Base-by-base conservation (phyloP, 2,113 vertebrate species). In the Xenopus laevis region DNA sequence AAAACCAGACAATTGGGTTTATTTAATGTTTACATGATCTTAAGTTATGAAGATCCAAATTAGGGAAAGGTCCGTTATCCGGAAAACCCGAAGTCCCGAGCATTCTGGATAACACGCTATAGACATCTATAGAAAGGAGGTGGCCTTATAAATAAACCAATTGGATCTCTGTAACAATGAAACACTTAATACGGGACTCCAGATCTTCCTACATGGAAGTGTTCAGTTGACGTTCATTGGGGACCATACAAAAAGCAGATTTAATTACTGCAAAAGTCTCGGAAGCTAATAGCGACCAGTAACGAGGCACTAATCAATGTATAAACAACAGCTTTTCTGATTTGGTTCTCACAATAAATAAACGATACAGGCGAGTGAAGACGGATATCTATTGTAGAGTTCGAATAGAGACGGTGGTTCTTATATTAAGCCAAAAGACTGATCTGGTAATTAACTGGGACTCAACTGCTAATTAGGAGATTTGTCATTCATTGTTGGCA, bases 371-470 rank as follows among this genome's bases (percentile, higher is more conserved):
- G 15, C 3, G 15, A 61, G 61, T 23, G 16, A 61, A 74, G 64
- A 59, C 64, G 21, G 45, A 33, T 66, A 46, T 44, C 45, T 21
- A 68, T 46, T 74, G 55, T 46, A 33, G 45, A 55, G 50, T 46
- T 27, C 61, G 45, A 61, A 55, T 18, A 68, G 55, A 74, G 67
- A 74, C 67, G 64, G 46, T 74, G 60, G 60, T 63, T 33, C 40
- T 74, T 50, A 23, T 68, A 61, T 74, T 67, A 46, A 66, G 72
- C 65, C 72, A 74, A 23, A 68, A 74, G 72, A 60, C 72, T 74
- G 72, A 74, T 74, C 64, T 74, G 57, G 23, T 74, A 74, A 74
- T 67, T 74, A 74, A 74, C 65, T 74, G 72, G 45, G 72, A 59
- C 64, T 74, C 65, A 44, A 64, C 64, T 67, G 6, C 72, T 74